phyloP scores from a whole-genome alignment of 2,113 vertebrate species.

The Brachionichthys hirsutus region DNA sequence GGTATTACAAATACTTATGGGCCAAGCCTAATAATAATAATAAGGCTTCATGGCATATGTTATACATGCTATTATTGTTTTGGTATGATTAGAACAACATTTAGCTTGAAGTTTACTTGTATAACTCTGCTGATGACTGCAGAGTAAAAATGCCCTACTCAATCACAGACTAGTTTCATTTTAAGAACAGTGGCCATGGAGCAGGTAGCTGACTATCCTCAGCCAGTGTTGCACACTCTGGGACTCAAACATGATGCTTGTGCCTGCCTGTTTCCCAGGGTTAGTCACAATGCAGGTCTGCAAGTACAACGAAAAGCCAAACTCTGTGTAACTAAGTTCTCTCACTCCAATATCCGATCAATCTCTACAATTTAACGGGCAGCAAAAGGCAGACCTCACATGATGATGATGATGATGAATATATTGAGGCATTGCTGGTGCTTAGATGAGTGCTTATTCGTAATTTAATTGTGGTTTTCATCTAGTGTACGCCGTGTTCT shows the following conservation, averaged over 20 bases:
- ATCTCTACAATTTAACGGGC: slow-evolving; percentile 27
- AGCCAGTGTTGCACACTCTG: slow-evolving; percentile 8
- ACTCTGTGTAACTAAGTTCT: slow-evolving; percentile 14
- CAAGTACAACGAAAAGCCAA: slow-evolving; percentile 10
- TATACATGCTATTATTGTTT: background rate
- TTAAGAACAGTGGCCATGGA: slow-evolving; percentile 13
- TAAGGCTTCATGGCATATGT: background rate
- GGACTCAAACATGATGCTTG: slow-evolving; percentile 20
- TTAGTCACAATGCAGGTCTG: slow-evolving; percentile 29
- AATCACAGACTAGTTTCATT: slow-evolving; percentile 5
- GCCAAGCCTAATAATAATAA: background rate
- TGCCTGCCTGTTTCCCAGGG: slow-evolving; percentile 21
- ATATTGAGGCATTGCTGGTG: too few species aligned
- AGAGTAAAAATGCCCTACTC: background rate
- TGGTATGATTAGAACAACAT: background rate
- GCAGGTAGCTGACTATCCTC: background rate
- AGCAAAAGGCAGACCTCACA: slow-evolving; percentile 20
- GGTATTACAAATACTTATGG: slow-evolving; percentile 2
- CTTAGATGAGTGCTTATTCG: slow-evolving; percentile 27
- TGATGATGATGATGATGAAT: too few species aligned
- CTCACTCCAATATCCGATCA: slow-evolving; percentile 20
- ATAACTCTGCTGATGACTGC: background rate
- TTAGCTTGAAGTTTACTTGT: background rate
- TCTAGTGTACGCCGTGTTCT: slow-evolving; percentile 15
- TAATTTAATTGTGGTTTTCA: slow-evolving; percentile 38